Evolutionary conservation across 2,888 invertebrate genomes (phyloP).

Genomic region (Margaritifera margaritifera): DNA sequence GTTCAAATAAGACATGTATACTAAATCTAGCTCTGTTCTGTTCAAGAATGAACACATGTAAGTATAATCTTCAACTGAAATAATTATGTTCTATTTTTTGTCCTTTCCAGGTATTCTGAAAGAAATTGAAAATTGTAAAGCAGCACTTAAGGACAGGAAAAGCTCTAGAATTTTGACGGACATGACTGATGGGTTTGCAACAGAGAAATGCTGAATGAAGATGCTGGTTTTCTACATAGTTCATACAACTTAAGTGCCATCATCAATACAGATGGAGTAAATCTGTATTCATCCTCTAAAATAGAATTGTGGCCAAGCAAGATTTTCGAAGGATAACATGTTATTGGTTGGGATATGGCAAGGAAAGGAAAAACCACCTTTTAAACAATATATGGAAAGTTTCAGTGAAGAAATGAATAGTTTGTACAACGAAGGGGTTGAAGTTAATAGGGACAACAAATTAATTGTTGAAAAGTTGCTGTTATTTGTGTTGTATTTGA

Average conservation of each 20-base stretch:
- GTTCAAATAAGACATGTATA: no score
- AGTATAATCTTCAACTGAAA: conserved; percentile 1
- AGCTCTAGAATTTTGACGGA: conserved; percentile 14
- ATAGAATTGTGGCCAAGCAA: conserved; percentile 24
- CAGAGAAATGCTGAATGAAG: conserved; percentile 10
- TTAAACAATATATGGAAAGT: conserved; percentile 12
- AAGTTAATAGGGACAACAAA: conserved; percentile 6
- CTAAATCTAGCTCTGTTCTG: background rate
- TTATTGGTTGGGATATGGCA: conserved; percentile 29
- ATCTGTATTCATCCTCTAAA: conserved; percentile 25
- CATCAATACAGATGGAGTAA: conserved; percentile 30
- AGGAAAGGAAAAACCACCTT: conserved; percentile 24
- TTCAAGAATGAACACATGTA: background rate
- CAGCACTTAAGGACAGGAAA: conserved; percentile 3
- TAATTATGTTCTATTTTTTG: background rate
- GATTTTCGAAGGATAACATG: conserved; percentile 24
- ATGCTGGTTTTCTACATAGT: conserved; percentile 11
- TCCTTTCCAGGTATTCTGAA: conserved; percentile 11
- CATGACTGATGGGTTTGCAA: conserved; percentile 20
- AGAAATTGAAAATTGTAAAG: conserved; percentile 6
- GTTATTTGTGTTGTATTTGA: conserved; percentile 26
- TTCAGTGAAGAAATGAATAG: conserved; percentile 12
- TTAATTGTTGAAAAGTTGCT: conserved; percentile 14
- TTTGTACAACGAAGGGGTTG: conserved; percentile 21
- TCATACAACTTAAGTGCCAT: conserved; percentile 19